Conservation (phyloP, 2,888 invertebrate species). For the Orthonevra nobilis region DNA sequence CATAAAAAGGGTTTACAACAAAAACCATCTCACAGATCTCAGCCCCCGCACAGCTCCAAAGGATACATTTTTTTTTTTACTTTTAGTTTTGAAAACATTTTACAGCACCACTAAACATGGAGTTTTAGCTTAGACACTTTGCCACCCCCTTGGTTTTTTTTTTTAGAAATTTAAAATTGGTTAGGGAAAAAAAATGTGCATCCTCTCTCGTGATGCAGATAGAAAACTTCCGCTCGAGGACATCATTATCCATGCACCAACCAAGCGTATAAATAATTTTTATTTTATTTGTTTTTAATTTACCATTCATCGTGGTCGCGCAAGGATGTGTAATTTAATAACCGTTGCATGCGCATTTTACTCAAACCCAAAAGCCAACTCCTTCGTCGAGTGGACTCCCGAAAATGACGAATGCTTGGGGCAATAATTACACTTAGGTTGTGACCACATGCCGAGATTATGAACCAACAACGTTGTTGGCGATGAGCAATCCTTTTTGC, state of each 20-base stretch:
- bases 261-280: conserved; percentile 56
- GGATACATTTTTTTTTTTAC: conserved; percentile 5
- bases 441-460: conserved; percentile 80
- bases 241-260: conserved; percentile 43
- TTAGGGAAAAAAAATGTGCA: neutral
- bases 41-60: too few species aligned
- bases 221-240: conserved; percentile 57
- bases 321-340: conserved; percentile 68
- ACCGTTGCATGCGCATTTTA: conserved; percentile 64
- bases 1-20: conserved; percentile 40
- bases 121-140: too few species aligned
- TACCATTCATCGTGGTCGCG: conserved; percentile 43
- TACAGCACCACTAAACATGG: conserved; percentile 25
- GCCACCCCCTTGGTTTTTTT: conserved; percentile 15
- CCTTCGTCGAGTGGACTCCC: neutral
- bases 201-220: conserved; percentile 8
- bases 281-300: conserved; percentile 66
- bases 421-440: conserved; percentile 80
- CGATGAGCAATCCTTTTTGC: conserved; percentile 42
- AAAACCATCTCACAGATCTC: conserved; percentile 28
- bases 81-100: conserved; percentile 27
- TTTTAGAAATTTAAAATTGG: conserved; percentile 13
- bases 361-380: neutral
- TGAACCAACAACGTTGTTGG: conserved; percentile 20
- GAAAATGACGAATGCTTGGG: conserved; percentile 73